Evolutionary conservation across 2,797 vertebrate species (phyloP).

Genomic region (Okamejei kenojei): DNA sequence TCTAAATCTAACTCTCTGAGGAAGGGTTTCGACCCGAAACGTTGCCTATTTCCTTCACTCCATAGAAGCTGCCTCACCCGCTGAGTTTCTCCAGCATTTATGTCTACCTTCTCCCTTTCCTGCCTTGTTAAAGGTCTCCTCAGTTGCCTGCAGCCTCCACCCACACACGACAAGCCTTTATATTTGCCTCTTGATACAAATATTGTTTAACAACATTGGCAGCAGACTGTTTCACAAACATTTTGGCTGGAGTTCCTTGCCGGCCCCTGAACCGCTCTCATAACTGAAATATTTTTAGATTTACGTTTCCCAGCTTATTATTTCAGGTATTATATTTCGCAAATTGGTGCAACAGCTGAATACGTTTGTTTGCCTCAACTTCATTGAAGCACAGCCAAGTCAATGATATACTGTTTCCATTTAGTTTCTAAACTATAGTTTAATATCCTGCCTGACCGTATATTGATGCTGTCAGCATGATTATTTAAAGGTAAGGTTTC

Average conservation of each 20-base stretch:
- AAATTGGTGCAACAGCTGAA: conserved; percentile 7
- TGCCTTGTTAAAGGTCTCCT: too few relatives aligned
- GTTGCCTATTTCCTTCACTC: too few relatives aligned
- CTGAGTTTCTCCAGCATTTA: too few relatives aligned
- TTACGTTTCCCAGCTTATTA: not conserved
- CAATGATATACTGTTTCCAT: not conserved
- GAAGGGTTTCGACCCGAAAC: too few relatives aligned
- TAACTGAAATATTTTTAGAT: not conserved
- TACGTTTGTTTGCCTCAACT: not conserved
- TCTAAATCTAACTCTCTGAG: too few relatives aligned
- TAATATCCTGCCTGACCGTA: not conserved
- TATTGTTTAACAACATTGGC: not conserved
- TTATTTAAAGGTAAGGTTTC: not conserved
- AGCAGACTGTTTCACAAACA: not conserved
- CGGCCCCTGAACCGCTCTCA: not conserved
- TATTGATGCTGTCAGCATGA: not conserved
- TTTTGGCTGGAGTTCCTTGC: not conserved
- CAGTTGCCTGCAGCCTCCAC: not conserved
- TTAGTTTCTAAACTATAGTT: not conserved
- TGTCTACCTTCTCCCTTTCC: too few relatives aligned
- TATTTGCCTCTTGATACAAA: not conserved
- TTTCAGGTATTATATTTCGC: conserved; percentile 12
- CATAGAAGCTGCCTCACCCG: too few relatives aligned
- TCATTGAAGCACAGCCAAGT: not conserved
- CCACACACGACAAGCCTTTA: too few relatives aligned